Base-by-base conservation (phyloP, 2,888 invertebrate species). In the Amiota mariae region DNA sequence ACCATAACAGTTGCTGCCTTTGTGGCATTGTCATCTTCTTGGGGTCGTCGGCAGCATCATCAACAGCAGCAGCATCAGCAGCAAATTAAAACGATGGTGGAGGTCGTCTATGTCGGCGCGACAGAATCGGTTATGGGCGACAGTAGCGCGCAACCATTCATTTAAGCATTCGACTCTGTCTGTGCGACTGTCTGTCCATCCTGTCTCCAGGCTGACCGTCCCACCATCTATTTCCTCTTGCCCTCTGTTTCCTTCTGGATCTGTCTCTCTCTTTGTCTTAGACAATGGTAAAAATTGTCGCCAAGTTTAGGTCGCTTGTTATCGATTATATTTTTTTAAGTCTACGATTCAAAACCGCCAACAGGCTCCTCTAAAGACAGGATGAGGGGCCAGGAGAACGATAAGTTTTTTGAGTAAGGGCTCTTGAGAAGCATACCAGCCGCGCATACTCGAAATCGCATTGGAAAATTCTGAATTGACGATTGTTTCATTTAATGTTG, bases 241-340 rank as follows among this genome's bases (percentile, higher is more conserved):
- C 11, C 20, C 59, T 10, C 8, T 59, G 18, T 57, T 10, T 57
- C 57, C 8, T 10, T 57, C 18, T 57, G 57, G 36, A 36, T 57
- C 57, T 57, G 54, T 51, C 6, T 51, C 1, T 18, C 20, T 59
- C 18, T 20, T n/a, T 18, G 12, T 63, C 56, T 49, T 54, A 78
- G 80, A 84, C 83, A 84, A 81, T 84, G 81, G 85, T 80, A 82
- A 74, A 87, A 88, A 87, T 88, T 87, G 88, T 88, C 87, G 87
- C 88, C 86, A 86, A 79, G 78, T 78, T 79, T 77, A 77, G 77
- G 54, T 24, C 48, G 48, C 67, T 68, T 68, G 51, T 54, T 68
- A 68, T 68, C 54, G 67, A 54, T 68, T 68, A 68, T 54, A 68
- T 68, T 68, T 68, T 54, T 68, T 54, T 68, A 54, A 24, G 67